phyloP scores from a whole-genome alignment of 2,888 invertebrate species.

The Cataglyphis altisquamis region DNA sequence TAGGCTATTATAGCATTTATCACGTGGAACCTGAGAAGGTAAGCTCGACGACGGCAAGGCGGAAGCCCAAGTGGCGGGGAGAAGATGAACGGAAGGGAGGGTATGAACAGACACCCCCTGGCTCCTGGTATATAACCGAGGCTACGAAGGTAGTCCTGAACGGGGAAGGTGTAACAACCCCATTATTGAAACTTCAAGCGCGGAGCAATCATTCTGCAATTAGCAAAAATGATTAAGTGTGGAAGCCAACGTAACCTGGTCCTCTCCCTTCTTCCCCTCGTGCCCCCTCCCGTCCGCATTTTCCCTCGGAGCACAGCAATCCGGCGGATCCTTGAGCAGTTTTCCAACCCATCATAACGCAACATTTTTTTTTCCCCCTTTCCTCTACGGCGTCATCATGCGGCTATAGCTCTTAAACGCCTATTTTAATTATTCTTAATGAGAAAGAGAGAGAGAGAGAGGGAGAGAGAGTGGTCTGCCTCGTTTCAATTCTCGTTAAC shows the following conservation, averaged over 20 bases:
- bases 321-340: conserved; percentile 29
- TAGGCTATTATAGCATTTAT: conserved; percentile 79
- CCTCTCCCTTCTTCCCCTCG: conserved; percentile 43
- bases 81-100: conserved; percentile 23
- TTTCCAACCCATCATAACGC: conserved; percentile 35
- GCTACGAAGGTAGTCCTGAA: conserved; percentile 60
- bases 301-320: conserved; percentile 33
- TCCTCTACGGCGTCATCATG: conserved; percentile 25
- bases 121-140: conserved; percentile 66
- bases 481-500: conserved; percentile 60
- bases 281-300: conserved; percentile 20
- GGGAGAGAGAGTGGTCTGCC: conserved; percentile 16
- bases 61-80: conserved; percentile 9
- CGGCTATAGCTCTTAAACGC: conserved; percentile 53
- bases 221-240: conserved; percentile 84
- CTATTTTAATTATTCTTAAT: conserved; percentile 72
- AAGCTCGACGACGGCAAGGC: conserved; percentile 26
- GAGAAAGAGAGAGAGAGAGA: conserved; percentile 17
- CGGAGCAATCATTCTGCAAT: conserved; percentile 83
- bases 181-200: conserved; percentile 84
- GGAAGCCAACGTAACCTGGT: conserved; percentile 71
- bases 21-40: conserved; percentile 68
- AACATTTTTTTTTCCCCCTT: neutral
- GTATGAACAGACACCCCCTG: conserved; percentile 35
- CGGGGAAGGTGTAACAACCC: conserved; percentile 79